These are phyloP conservation scores for Synanthedon tipuliformis DNA, from an alignment of 2,888 invertebrate species.

Conservation along the genomic window DNA sequence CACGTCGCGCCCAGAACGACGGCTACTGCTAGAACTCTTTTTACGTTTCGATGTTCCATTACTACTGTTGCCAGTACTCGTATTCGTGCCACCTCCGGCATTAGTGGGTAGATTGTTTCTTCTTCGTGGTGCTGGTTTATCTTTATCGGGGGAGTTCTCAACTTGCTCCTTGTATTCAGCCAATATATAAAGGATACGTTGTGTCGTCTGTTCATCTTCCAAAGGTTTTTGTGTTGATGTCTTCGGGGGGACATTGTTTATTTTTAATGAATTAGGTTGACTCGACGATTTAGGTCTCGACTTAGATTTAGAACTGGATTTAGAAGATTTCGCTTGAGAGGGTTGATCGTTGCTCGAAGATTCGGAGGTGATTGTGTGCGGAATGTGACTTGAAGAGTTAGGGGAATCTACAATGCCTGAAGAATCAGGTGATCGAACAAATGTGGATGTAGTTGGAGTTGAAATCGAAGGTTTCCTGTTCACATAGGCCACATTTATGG, in stretches of 20 bases:
- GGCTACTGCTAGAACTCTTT: slow-evolving; percentile 73
- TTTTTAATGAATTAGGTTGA: slow-evolving; percentile 71
- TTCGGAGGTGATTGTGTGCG: slow-evolving; percentile 40
- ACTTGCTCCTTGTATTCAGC: slow-evolving; percentile 85
- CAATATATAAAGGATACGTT: slow-evolving; percentile 81
- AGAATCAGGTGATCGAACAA: slow-evolving; percentile 53
- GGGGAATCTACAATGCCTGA: slow-evolving; percentile 45
- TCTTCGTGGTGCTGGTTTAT: slow-evolving; percentile 83
- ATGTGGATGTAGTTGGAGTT: slow-evolving; percentile 40
- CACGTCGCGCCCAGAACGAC: slow-evolving; percentile 68
- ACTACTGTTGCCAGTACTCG: neutral
- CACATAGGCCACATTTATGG: slow-evolving; percentile 51
- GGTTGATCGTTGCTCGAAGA: slow-evolving; percentile 27
- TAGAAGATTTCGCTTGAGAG: slow-evolving; percentile 31
- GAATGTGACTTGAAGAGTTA: slow-evolving; percentile 40
- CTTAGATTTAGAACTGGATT: slow-evolving; percentile 52
- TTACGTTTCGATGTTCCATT: slow-evolving; percentile 75
- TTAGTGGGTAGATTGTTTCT: slow-evolving; percentile 80
- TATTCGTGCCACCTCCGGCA: slow-evolving; percentile 43
- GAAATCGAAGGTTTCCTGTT: slow-evolving; percentile 49
- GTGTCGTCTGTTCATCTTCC: slow-evolving; percentile 85
- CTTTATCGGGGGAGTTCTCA: slow-evolving; percentile 83
- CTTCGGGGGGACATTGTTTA: slow-evolving; percentile 73
- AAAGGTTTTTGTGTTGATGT: slow-evolving; percentile 76
- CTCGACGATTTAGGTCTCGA: slow-evolving; percentile 70